Evolutionary conservation across 2,888 invertebrate genomes (phyloP), one percentile per base, ranked within the genome.

Genomic region (Parnassius glacialis): DNA sequence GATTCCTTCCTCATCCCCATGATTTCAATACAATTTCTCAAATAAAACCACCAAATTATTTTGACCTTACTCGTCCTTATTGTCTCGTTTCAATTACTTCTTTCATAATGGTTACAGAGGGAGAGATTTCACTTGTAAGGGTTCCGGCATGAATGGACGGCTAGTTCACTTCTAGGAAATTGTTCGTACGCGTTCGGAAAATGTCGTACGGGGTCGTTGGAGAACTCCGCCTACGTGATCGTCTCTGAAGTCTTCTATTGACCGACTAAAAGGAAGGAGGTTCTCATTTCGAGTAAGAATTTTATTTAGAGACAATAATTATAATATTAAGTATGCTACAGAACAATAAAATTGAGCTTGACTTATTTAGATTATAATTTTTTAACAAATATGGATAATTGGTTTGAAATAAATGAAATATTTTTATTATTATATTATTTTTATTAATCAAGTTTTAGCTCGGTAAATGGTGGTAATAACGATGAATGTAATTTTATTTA

Each of bases 1-100:
- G 68, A 81, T 81, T 85, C 81, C 87, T 84, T 83, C 67, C 69
- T 74, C 79, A 75, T 74, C 78, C 20, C 78, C 78, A 70, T 71
- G 69, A 70, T 80, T 48, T 48, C 48, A 77, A 80, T 70, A 72
- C 76, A 80, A 81, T 84, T 83, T 81, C 83, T 75, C 74, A 64
- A 60, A 48, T 13, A 48, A 66, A 53, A 62, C 5, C 50, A 52
- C 86, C 81, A 81, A 16, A 68, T 62, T 72, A 10, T 10, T 9
- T 41, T 64, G 84, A 82, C 65, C 82, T 73, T 13, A 75, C 71
- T 25, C 60, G n/a, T 71, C 16, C 16, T 16, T 16, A 16, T 16
- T 16, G 16, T 16, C 69, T 65, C 69, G 64, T 67, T 34, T 67
- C 34, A 0, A 3, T 20, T 13, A n/a, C n/a, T 51, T 51, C 1